A percentile compares a stretch with the other conserved stretches of the same genome.
Conservation (phyloP, 2,797 vertebrate species). For the Potorous gilbertii region DNA sequence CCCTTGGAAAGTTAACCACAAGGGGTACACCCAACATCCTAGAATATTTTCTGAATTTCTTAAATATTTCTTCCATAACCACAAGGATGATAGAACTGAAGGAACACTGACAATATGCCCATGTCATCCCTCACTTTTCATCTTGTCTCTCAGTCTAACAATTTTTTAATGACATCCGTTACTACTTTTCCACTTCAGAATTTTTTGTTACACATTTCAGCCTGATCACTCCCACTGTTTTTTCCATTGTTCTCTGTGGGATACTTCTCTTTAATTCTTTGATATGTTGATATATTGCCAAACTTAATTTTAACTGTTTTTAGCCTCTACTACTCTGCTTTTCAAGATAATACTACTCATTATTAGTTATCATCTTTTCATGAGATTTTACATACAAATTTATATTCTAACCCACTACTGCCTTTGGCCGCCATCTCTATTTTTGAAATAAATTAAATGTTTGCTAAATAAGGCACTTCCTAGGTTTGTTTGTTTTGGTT, state of each 20-base stretch:
- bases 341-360: background rate
- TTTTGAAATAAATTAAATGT: background rate
- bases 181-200: background rate
- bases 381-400: background rate
- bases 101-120: background rate
- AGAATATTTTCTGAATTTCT: background rate
- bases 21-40: background rate
- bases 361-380: background rate
- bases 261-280: background rate
- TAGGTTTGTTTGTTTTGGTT: background rate
- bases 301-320: background rate
- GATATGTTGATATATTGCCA: background rate
- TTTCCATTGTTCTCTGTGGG: background rate
- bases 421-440: background rate
- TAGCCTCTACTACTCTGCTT: background rate
- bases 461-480: background rate
- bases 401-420: background rate
- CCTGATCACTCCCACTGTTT: background rate
- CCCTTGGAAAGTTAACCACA: background rate
- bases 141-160: background rate
- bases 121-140: background rate
- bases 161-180: background rate
- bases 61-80: background rate
- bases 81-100: background rate
- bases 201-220: background rate